Conservation (phyloP, 2,113 vertebrate genomes). For the Arizona elegans region DNA sequence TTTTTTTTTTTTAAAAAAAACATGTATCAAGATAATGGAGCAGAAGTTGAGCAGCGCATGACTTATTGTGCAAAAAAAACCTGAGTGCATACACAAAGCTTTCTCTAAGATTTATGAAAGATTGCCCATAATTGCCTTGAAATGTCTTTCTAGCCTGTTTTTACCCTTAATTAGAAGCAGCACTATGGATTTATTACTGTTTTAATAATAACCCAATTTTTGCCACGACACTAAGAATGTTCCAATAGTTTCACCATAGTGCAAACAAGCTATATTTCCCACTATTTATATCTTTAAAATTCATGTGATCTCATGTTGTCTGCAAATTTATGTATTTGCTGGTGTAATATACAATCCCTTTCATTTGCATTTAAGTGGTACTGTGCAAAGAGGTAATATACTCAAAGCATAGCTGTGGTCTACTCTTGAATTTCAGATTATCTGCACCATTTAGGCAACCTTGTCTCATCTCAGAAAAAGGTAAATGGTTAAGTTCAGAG, state of each 20-base stretch:
- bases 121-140: background rate
- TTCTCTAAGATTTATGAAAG: conserved; percentile 4
- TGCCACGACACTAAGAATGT: background rate
- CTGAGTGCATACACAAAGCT: background rate
- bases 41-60: background rate
- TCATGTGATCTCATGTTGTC: background rate
- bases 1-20: background rate
- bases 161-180: conserved; percentile 21
- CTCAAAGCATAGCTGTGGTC: background rate
- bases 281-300: background rate
- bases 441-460: background rate
- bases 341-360: conserved; percentile 17
- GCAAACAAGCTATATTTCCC: background rate
- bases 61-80: background rate
- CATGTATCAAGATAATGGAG: background rate
- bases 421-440: conserved; percentile 27
- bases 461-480: background rate
- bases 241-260: background rate
- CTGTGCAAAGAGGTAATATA: background rate
- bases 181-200: conserved; percentile 9
- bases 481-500: background rate
- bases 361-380: conserved; percentile 4
- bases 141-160: background rate
- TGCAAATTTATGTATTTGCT: conserved; percentile 4
- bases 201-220: conserved; percentile 14